Evolutionary conservation across 2,888 invertebrate species (phyloP), one percentile per base, ranked within the genome.

Genomic region (Drosophila kambysellisi): DNA sequence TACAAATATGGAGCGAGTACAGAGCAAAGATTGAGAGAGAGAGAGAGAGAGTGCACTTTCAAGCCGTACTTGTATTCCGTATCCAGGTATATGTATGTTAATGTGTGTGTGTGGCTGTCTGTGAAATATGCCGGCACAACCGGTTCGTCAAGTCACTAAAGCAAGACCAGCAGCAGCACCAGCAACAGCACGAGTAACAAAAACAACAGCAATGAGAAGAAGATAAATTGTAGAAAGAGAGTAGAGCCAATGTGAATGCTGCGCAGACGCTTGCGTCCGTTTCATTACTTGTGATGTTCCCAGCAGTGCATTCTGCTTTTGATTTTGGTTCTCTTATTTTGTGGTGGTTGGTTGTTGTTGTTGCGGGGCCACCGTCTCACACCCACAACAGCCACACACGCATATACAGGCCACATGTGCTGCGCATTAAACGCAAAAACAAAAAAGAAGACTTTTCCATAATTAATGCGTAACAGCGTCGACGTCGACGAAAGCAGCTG

Each of bases 111-210:
- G 30, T 69, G 60, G 67, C 53, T 48, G 29, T 43, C 43, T 56
- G 46, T 54, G 65, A 66, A 72, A 88, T 84, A 88, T 90, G 88
- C 89, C 88, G 88, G 90, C 89, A 90, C 66, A 88, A 88, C 88
- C 90, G 90, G 88, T 88, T 87, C 80, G 60, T 76, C 88, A 87
- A 88, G 81, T 88, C 82, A 75, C 76, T 76, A 86, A 72, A 75
- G 65, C 70, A 69, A 87, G 67, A 73, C 69, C 53, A 57, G 52
- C 62, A 63, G 53, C 67, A 60, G 51, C 58, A 62, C 41, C 33
- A 58, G 51, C 61, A 60, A 43, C 50, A 59, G 39, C 62, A 57
- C 41, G 61, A 79, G 54, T 4, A 15, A 46, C 53, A 83, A 71
- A 56, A 65, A 60, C 59, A 62, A 46, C 43, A 61, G 52, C 65